phyloP scores from a whole-genome alignment of 2,888 invertebrate species.

The Auanema sp. region DNA sequence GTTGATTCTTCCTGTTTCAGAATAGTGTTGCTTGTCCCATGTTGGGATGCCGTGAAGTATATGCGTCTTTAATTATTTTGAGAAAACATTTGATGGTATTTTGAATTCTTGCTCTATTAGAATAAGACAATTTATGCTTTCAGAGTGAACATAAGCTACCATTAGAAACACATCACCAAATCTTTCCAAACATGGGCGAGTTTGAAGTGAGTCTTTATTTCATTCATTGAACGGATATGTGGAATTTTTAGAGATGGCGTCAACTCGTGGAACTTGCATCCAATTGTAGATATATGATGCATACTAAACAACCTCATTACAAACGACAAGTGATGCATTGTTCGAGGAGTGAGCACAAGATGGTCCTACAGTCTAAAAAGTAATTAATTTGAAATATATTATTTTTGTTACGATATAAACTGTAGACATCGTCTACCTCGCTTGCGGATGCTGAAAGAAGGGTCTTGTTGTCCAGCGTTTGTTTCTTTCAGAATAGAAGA shows the following conservation, averaged over 20 bases:
- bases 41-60: conserved; percentile 29
- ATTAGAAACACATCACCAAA: conserved; percentile 38
- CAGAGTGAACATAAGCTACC: conserved; percentile 25
- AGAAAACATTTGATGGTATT: conserved; percentile 26
- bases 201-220: conserved; percentile 23
- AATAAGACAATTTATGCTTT: conserved; percentile 3
- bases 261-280: conserved; percentile 29
- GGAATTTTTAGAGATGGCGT: conserved; percentile 22
- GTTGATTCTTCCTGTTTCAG: conserved; percentile 16
- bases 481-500: conserved; percentile 34
- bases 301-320: conserved; percentile 39
- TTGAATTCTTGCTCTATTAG: background rate
- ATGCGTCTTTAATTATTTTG: conserved; percentile 31
- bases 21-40: conserved; percentile 35
- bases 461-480: conserved; percentile 35
- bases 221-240: background rate
- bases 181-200: conserved; percentile 35
- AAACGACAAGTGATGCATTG: conserved; percentile 41
- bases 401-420: background rate
- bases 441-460: conserved; percentile 32
- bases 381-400: conserved; percentile 7
- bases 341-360: conserved; percentile 38
- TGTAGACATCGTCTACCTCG: conserved; percentile 32
- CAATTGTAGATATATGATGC: conserved; percentile 35
- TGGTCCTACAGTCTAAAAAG: conserved; percentile 37